Evolutionary conservation across 1,140 invertebrate species (phyloP).

Genomic region (Ips nitidus): DNA sequence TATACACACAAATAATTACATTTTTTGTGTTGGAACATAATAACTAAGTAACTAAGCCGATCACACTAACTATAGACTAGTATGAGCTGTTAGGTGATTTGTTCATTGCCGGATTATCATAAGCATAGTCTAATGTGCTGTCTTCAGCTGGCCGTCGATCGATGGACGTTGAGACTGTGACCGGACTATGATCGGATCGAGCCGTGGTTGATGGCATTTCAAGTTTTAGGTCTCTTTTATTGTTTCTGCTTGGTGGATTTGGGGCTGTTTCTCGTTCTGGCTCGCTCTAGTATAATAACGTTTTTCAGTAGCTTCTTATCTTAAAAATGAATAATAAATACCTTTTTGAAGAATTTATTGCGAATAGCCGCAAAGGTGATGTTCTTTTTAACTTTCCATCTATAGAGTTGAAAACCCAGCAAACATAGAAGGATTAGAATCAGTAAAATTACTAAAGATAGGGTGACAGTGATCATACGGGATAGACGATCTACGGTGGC

Average conservation of each 20-base stretch:
- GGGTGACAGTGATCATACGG: constrained; percentile 39
- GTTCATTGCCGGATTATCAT: constrained; percentile 69
- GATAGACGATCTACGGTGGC: constrained; percentile 40
- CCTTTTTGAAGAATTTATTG: constrained; percentile 41
- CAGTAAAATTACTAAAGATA: constrained; percentile 43
- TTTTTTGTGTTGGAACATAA: too few species aligned
- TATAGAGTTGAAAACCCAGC: constrained; percentile 40
- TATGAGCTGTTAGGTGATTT: constrained; percentile 15
- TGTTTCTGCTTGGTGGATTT: constrained; percentile 22
- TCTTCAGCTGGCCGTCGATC: constrained; percentile 62
- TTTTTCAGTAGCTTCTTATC: neutral
- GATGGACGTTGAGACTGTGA: constrained; percentile 48
- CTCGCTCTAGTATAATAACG: constrained; percentile 2
- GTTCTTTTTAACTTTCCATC: constrained; percentile 47
- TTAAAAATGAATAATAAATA: constrained; percentile 15
- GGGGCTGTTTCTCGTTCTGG: constrained; percentile 9
- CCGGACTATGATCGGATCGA: constrained; percentile 46
- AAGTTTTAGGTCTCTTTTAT: constrained; percentile 45
- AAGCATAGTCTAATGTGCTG: constrained; percentile 67
- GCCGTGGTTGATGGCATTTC: constrained; percentile 43
- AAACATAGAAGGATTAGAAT: constrained; percentile 38
- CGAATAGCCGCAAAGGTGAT: constrained; percentile 41
- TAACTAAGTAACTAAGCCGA: too few species aligned
- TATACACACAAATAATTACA: too few species aligned
- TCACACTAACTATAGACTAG: neutral